Conservation (phyloP, 2,797 vertebrate genomes). For the Alosa sapidissima region DNA sequence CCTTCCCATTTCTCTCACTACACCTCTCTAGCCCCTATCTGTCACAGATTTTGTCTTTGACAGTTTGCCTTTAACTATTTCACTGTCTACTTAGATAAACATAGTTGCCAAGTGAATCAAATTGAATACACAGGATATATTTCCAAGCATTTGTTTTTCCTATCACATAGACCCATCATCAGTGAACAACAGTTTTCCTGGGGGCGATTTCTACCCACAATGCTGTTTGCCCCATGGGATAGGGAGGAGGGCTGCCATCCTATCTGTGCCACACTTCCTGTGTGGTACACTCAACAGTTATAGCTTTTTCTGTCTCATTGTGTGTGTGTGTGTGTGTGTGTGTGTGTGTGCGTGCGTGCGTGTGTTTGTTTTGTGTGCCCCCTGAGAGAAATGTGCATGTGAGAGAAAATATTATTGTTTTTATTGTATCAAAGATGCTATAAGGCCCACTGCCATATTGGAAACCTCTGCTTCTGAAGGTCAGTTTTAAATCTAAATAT, state of each 20-base stretch:
- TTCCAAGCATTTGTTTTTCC: neutral
- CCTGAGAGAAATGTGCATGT: neutral
- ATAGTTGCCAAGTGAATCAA: neutral
- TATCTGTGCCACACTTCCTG: conserved; percentile 47
- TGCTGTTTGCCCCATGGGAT: conserved; percentile 36
- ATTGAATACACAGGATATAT: neutral
- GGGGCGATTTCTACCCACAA: neutral
- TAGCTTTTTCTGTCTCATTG: conserved; percentile 42
- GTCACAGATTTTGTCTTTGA: neutral
- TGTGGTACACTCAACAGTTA: conserved; percentile 24
- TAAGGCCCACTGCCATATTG: neutral
- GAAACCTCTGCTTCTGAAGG: neutral
- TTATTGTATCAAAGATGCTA: neutral
- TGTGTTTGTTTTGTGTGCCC: conserved; percentile 1
- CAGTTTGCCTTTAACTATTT: neutral
- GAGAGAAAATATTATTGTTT: neutral
- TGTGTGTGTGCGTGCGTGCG: conserved; percentile 23
- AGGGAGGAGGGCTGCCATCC: conserved; percentile 28
- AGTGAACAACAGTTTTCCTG: neutral
- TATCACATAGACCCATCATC: neutral
- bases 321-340: conserved; percentile 24
- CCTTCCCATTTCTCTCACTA: neutral
- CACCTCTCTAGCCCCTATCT: no score
- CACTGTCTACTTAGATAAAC: no score
- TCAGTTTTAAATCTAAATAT: neutral